These are phyloP conservation scores for Lithobates pipiens DNA, from an alignment of 2,797 vertebrate genomes.

Conservation along the genomic window DNA sequence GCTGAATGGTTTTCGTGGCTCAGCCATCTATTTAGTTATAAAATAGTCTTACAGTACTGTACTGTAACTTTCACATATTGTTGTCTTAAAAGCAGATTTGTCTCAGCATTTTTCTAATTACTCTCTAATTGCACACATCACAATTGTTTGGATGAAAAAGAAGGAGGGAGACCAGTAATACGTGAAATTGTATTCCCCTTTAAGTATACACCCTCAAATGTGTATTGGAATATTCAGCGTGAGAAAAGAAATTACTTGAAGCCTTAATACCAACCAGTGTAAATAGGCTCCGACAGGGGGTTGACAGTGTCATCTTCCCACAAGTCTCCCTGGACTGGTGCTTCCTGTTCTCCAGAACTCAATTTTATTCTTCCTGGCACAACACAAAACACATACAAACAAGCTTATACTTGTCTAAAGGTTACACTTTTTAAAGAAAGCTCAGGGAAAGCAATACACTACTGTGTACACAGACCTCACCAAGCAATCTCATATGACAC, in stretches of 20 bases:
- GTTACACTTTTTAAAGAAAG: background rate
- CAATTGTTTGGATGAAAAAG: no score
- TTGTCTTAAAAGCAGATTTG: no score
- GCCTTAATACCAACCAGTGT: conserved; percentile 77
- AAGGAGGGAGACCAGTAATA: no score
- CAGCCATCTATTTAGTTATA: no score
- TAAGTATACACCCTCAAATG: background rate
- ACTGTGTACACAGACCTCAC: background rate
- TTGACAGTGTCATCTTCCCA: conserved; percentile 77
- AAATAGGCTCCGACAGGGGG: conserved; percentile 82
- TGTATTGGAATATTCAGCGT: background rate
- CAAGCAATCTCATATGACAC: background rate
- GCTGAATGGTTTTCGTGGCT: no score
- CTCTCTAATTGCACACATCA: no score
- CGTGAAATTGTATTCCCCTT: no score
- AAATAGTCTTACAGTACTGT: no score
- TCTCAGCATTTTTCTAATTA: no score
- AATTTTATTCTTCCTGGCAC: conserved; percentile 65
- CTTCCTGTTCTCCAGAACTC: conserved; percentile 65
- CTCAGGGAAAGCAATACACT: background rate
- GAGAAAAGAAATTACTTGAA: background rate
- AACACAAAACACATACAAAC: conserved; percentile 31
- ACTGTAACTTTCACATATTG: no score
- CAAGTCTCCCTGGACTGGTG: conserved; percentile 64
- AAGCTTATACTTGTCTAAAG: conserved; percentile 14